A percentile compares a stretch with the other conserved stretches of the same genome.
These are phyloP conservation scores for Rhagoletis pomonella DNA, from an alignment of 1,140 invertebrate genomes.

Conservation along the genomic window DNA sequence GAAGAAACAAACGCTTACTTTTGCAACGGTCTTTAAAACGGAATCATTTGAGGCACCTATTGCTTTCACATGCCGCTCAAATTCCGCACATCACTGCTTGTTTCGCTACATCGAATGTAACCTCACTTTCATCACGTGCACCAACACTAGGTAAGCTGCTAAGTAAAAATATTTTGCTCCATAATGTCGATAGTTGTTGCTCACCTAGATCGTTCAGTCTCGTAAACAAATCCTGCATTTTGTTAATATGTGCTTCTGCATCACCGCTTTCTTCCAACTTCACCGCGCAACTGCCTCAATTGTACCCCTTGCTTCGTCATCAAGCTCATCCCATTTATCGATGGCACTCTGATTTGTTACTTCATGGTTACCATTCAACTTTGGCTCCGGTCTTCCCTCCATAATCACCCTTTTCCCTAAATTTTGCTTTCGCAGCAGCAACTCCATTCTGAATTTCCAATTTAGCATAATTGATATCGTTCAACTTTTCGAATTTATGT, in stretches of 20 bases:
- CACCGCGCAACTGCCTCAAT: conserved; percentile 47
- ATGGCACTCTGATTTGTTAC: conserved; percentile 28
- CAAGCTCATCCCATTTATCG: conserved; percentile 13
- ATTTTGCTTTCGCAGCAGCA: conserved; percentile 39
- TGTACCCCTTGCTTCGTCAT: conserved; percentile 34
- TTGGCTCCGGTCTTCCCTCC: too few relatives aligned
- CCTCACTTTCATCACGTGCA: conserved; percentile 1
- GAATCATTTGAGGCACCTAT: background rate
- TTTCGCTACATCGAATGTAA: conserved; percentile 40
- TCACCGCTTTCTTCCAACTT: conserved; percentile 48
- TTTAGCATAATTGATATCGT: too few relatives aligned
- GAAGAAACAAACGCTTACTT: too few relatives aligned
- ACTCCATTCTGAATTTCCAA: too few relatives aligned
- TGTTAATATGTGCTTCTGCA: conserved; percentile 6
- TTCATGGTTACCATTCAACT: background rate
- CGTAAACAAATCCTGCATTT: background rate
- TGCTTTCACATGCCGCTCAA: background rate
- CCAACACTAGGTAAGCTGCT: background rate
- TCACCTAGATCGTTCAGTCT: conserved; percentile 42
- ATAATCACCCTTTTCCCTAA: conserved; percentile 6
- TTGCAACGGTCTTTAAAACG: too few relatives aligned
- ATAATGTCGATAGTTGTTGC: too few relatives aligned
- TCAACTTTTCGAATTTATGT: too few relatives aligned
- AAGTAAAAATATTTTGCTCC: too few relatives aligned
- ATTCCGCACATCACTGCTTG: conserved; percentile 32